phyloP scores from a whole-genome alignment of 2,113 vertebrate genomes.

The Columba livia region DNA sequence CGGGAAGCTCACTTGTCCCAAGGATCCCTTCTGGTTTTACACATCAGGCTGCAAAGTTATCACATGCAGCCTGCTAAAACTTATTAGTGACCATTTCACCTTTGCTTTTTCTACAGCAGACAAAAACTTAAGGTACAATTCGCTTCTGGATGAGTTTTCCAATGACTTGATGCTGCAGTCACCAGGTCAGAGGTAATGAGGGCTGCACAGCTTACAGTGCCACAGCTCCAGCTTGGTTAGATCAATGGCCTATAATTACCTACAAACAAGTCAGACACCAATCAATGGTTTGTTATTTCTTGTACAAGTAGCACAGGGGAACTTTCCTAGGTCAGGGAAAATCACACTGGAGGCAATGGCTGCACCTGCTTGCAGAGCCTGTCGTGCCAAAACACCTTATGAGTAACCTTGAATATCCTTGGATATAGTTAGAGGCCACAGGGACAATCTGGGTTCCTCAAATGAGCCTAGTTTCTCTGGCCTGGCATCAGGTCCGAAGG shows the following conservation, averaged over 20 bases:
- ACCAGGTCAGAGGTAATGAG: slow-evolving; percentile 72
- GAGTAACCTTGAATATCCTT: slow-evolving; percentile 51
- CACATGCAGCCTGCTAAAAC: background rate
- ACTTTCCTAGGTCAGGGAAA: slow-evolving; percentile 70
- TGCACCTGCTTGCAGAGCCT: slow-evolving; percentile 61
- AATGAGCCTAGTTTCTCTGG: slow-evolving; percentile 35
- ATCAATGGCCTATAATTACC: slow-evolving; percentile 82
- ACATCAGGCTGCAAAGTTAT: background rate
- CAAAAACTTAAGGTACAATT: slow-evolving; percentile 38
- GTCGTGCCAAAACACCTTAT: slow-evolving; percentile 41
- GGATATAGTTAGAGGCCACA: slow-evolving; percentile 23
- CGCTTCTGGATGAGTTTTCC: slow-evolving; percentile 55
- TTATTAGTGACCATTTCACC: slow-evolving; percentile 44
- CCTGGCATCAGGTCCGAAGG: background rate
- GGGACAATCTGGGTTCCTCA: slow-evolving; percentile 58
- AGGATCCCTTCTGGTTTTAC: background rate
- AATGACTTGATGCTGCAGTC: slow-evolving; percentile 36
- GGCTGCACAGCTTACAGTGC: slow-evolving; percentile 46
- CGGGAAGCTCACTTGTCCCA: slow-evolving; percentile 31
- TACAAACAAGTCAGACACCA: slow-evolving; percentile 79
- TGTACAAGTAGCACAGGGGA: slow-evolving; percentile 68
- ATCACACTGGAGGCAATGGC: slow-evolving; percentile 57
- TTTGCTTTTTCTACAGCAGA: slow-evolving; percentile 34
- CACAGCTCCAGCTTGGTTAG: slow-evolving; percentile 59
- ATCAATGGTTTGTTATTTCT: slow-evolving; percentile 78